These are phyloP conservation scores for Mythimna lalbum DNA, from an alignment of 2,888 invertebrate genomes.

Conservation along the genomic window DNA sequence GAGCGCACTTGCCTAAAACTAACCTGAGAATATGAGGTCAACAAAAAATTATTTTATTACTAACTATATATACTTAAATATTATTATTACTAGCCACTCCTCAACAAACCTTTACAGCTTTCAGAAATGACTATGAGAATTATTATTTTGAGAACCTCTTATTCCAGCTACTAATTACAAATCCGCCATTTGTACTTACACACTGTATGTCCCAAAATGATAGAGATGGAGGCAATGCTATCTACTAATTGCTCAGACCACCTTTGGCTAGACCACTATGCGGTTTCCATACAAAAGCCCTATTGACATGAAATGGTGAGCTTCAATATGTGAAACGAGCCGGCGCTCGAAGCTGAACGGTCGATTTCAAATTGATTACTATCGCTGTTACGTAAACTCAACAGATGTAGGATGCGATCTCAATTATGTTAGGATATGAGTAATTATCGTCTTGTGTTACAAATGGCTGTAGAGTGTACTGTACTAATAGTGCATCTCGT, in stretches of 20 bases:
- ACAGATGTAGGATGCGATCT: conserved; percentile 38
- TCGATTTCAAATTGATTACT: conserved; percentile 74
- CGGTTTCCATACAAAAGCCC: conserved; percentile 83
- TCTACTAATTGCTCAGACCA: conserved; percentile 84
- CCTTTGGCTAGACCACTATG: conserved; percentile 79
- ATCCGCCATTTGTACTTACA: not conserved
- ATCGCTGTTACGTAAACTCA: conserved; percentile 45
- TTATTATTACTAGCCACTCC: too few relatives aligned
- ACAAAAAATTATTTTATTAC: too few relatives aligned
- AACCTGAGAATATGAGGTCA: too few relatives aligned
- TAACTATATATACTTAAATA: too few relatives aligned
- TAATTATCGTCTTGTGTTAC: conserved; percentile 19
- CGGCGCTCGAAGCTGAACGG: conserved; percentile 64
- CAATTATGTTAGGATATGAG: conserved; percentile 32
- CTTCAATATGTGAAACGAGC: conserved; percentile 75
- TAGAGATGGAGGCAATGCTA: conserved; percentile 74
- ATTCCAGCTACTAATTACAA: not conserved
- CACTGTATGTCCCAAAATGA: conserved; percentile 60
- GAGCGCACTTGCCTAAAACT: too few relatives aligned
- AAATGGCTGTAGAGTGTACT: not conserved
- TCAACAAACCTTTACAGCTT: too few relatives aligned
- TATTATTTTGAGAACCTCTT: too few relatives aligned
- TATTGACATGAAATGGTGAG: conserved; percentile 79
- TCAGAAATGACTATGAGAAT: too few relatives aligned
- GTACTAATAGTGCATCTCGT: not conserved